These are phyloP conservation scores for Chauna torquata DNA, from an alignment of 2,113 vertebrate genomes.

Conservation along the genomic window DNA sequence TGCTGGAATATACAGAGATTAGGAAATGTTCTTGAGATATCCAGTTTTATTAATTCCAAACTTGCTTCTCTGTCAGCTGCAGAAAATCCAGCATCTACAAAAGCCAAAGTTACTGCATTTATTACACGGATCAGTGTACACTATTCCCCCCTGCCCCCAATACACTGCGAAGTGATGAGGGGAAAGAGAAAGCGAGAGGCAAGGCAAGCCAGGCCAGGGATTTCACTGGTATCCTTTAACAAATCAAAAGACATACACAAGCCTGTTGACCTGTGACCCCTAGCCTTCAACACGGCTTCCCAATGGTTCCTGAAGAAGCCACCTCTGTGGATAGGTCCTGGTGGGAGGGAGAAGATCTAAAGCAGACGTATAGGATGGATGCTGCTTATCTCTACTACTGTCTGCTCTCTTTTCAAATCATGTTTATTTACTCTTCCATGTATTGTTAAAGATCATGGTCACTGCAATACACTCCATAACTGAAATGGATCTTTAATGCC, in stretches of 20 bases:
- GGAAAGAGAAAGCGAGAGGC: background rate
- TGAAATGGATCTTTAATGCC: background rate
- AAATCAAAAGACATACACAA: background rate
- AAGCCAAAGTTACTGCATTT: background rate
- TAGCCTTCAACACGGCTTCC: background rate
- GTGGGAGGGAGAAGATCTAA: background rate
- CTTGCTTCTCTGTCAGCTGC: constrained; percentile 91
- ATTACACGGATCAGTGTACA: background rate
- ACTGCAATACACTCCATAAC: background rate
- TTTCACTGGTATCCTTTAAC: background rate
- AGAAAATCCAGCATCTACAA: constrained; percentile 84
- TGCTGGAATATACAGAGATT: constrained; percentile 96
- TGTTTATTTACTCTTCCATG: background rate
- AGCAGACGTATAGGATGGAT: background rate
- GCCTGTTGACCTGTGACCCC: background rate
- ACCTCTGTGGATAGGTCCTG: background rate
- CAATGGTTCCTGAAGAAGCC: background rate
- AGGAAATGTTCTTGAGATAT: constrained; percentile 96
- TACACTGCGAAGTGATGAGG: background rate
- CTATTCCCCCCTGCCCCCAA: background rate
- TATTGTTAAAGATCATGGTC: background rate
- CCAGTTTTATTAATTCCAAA: constrained; percentile 95
- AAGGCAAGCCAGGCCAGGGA: background rate
- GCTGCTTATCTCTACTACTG: background rate
- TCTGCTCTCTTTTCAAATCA: background rate